Evolutionary conservation across 2,888 invertebrate genomes (phyloP).

Genomic region (Pomacea canaliculata): DNA sequence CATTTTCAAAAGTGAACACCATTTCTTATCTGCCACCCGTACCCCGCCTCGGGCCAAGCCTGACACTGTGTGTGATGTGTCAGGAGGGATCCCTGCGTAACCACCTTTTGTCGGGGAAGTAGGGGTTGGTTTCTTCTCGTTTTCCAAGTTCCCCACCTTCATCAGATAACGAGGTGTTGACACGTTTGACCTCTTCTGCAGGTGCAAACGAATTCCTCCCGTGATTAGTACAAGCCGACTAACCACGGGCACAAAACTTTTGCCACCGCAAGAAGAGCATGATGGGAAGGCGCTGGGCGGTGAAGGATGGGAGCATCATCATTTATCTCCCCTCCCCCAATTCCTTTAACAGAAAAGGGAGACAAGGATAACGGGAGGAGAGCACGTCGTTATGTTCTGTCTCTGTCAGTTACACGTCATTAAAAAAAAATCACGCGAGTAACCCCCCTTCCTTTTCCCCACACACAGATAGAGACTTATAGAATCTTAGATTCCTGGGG

Average conservation of each 20-base stretch:
- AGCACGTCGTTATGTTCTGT: background rate
- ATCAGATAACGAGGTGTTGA: background rate
- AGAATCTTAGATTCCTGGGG: background rate
- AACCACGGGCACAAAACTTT: background rate
- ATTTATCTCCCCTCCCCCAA: background rate
- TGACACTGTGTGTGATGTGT: too few species aligned
- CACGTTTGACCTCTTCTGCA: slow-evolving; percentile 8
- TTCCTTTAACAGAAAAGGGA: background rate
- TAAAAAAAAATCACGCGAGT: background rate
- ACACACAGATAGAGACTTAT: background rate
- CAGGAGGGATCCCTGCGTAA: too few species aligned
- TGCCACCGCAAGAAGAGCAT: background rate
- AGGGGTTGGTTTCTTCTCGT: too few species aligned
- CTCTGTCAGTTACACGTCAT: background rate
- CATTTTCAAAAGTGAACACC: too few species aligned
- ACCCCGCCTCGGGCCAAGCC: too few species aligned
- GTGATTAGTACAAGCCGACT: background rate
- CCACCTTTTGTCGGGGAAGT: too few species aligned
- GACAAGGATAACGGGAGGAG: background rate
- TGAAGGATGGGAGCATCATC: background rate
- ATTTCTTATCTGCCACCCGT: too few species aligned
- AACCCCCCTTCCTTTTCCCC: background rate
- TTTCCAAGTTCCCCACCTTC: too few species aligned
- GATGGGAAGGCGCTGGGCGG: background rate
- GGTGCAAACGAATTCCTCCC: slow-evolving; percentile 13